Evolutionary conservation across 1,140 invertebrate genomes (phyloP).

Genomic region (Temnothorax nylanderi): DNA sequence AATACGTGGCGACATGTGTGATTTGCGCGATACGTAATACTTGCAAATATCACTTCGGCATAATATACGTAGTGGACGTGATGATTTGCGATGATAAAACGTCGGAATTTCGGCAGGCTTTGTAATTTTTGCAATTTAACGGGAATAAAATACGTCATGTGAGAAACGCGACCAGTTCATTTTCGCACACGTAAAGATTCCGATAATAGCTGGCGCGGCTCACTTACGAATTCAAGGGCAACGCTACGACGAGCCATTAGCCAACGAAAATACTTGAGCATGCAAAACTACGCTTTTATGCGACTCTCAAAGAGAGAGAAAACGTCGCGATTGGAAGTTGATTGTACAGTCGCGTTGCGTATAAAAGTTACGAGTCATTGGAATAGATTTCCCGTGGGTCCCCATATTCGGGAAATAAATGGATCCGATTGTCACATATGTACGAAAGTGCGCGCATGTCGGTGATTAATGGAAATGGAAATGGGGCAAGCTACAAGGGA

Average conservation of each 20-base stretch:
- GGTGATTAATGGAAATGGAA: constrained; percentile 44
- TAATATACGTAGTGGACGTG: not conserved
- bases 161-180: not conserved
- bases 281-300: not conserved
- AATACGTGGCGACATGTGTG: not conserved
- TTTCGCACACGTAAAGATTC: not conserved
- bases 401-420: not conserved
- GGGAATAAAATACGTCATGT: not conserved
- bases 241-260: not conserved
- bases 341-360: not conserved
- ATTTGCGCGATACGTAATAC: not conserved
- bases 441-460: not conserved
- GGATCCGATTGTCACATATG: constrained; percentile 3
- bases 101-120: not conserved
- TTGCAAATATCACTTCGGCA: not conserved
- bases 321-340: constrained; percentile 6
- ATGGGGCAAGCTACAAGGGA: not conserved
- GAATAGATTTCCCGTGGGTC: constrained; percentile 33
- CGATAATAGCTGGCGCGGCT: not conserved
- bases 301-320: not conserved
- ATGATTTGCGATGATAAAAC: constrained; percentile 1
- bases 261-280: not conserved
- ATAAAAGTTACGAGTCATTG: constrained; percentile 5
- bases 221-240: constrained; percentile 17
- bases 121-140: not conserved